Evolutionary conservation across 2,797 vertebrate genomes (phyloP).

Genomic region (Neopelma chrysocephalum): DNA sequence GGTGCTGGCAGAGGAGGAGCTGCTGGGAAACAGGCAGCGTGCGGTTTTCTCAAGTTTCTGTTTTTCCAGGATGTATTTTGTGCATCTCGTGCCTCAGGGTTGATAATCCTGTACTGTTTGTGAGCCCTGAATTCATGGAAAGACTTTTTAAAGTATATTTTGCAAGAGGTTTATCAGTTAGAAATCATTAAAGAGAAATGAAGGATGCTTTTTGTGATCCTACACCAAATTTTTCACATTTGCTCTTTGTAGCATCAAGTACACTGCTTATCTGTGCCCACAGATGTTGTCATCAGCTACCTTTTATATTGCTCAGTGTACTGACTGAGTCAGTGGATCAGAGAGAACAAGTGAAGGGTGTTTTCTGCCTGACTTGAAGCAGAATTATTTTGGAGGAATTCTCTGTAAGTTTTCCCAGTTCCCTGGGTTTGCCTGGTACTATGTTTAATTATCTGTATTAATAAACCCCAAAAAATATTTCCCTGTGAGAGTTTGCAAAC

Average conservation of each 20-base stretch:
- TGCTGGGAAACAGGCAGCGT: background rate
- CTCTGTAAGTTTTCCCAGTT: background rate
- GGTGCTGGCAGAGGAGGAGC: background rate
- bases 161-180: background rate
- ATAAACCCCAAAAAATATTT: background rate
- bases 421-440: background rate
- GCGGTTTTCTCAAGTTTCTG: background rate
- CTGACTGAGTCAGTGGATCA: background rate
- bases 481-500: background rate
- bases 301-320: background rate
- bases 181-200: background rate
- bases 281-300: background rate
- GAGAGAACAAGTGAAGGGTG: background rate
- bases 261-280: background rate
- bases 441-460: background rate
- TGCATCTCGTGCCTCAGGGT: background rate
- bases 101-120: background rate
- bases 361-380: background rate
- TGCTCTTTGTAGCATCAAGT: background rate
- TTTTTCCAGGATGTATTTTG: background rate
- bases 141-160: background rate
- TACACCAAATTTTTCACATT: background rate
- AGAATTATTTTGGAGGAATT: background rate
- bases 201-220: background rate
- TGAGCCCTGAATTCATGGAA: background rate